These are phyloP conservation scores for Cephalopachus bancanus DNA, from an alignment of 2,797 vertebrate genomes.

Conservation along the genomic window DNA sequence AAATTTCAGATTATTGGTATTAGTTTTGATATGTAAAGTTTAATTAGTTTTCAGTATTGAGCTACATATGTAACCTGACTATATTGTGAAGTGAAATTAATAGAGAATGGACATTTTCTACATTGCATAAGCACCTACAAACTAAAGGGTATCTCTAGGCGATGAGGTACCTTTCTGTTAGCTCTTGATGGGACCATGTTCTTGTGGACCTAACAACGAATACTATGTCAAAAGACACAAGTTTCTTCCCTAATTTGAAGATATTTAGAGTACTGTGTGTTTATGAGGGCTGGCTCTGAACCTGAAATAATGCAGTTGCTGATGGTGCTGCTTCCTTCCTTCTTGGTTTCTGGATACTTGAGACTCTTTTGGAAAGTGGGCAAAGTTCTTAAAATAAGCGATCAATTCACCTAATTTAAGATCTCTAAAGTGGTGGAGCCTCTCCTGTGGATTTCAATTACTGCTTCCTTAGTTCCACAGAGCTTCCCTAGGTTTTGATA, in stretches of 20 bases:
- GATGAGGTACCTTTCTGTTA: background rate
- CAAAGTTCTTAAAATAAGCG: background rate
- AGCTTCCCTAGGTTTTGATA: background rate
- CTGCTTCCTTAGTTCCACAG: background rate
- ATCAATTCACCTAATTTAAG: background rate
- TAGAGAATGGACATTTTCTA: background rate
- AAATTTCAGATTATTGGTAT: background rate
- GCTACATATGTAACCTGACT: background rate
- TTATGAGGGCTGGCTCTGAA: background rate
- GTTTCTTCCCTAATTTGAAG: background rate
- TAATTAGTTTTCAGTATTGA: background rate
- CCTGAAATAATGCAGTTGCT: background rate
- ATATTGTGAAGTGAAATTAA: background rate
- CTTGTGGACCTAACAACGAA: background rate
- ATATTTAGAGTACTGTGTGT: background rate
- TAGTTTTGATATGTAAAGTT: constrained; percentile 10
- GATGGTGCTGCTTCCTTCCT: background rate
- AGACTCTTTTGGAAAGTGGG: background rate
- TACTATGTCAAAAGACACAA: background rate
- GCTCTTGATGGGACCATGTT: background rate
- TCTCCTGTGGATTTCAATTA: background rate
- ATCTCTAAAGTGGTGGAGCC: background rate
- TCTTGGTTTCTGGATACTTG: background rate
- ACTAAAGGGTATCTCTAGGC: background rate
- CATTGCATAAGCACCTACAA: background rate